A percentile compares a stretch with the other conserved stretches of the same genome.
Evolutionary conservation across 2,888 invertebrate species (phyloP).

Genomic region (Chrysopilus asiliformis): DNA sequence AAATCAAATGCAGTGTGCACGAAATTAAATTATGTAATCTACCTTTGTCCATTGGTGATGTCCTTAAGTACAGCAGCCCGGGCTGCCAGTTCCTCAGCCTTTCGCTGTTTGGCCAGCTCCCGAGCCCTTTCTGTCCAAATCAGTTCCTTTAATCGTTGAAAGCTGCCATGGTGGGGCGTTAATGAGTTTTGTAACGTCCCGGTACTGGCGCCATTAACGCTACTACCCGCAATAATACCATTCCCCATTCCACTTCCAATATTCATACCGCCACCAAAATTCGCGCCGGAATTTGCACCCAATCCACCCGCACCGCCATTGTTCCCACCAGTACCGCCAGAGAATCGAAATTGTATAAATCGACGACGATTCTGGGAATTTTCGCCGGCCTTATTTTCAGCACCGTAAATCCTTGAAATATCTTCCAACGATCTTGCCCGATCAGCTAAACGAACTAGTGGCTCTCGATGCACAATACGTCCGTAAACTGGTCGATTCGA

Average conservation of each 20-base stretch:
- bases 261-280: not conserved
- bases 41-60: conserved; percentile 45
- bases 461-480: conserved; percentile 56
- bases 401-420: conserved; percentile 22
- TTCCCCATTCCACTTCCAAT: not conserved
- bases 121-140: conserved; percentile 63
- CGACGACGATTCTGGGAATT: conserved; percentile 18
- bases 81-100: conserved; percentile 58
- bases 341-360: conserved; percentile 24
- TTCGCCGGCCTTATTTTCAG: conserved; percentile 21
- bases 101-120: conserved; percentile 60
- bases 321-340: conserved; percentile 20
- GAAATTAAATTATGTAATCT: conserved; percentile 18
- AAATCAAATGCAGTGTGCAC: not conserved
- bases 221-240: not conserved
- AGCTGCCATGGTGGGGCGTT: conserved; percentile 36
- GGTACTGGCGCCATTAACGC: not conserved
- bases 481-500: conserved; percentile 51
- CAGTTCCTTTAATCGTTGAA: conserved; percentile 67
- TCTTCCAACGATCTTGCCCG: conserved; percentile 40
- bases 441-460: conserved; percentile 38
- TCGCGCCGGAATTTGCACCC: not conserved
- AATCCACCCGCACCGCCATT: conserved; percentile 18
- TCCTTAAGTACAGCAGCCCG: conserved; percentile 48
- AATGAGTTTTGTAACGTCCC: conserved; percentile 23